Base-by-base conservation (phyloP, 2,888 invertebrate species). In the Oscheius onirici region DNA sequence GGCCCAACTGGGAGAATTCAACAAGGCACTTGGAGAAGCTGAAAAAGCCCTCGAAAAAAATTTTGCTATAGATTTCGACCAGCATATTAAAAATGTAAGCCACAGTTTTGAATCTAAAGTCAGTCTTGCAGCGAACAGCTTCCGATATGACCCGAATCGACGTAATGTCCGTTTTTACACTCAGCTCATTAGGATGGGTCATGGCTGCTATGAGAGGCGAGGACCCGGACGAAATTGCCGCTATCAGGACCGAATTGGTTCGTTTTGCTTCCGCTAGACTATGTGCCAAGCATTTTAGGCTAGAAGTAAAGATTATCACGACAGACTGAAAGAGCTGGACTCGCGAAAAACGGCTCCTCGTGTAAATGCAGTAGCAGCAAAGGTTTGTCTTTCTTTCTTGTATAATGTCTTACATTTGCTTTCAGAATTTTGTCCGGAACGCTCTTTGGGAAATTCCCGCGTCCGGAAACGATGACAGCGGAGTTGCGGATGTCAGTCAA, bases 401-500 rank as follows among this genome's bases (percentile, higher is more conserved):
- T n/a, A n/a, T n/a, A n/a, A n/a, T n/a, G n/a, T n/a, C n/a, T n/a
- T n/a, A n/a, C n/a, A n/a, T n/a, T n/a, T n/a, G n/a, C n/a, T n/a
- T n/a, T n/a, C n/a, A n/a, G 63, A 63, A 61, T 15, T 70, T 70
- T 24, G 54, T 70, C 3, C 11, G 70, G 17, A 70, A 70, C 20
- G 70, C 70, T 24, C 41, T 70, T 1, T 70, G 70, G 70, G 70
- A 70, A 54, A 51, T 70, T 54, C 70, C 70, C 3, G n/a, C 8
- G 43, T 15, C 55, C 11, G 58, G 34, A 3, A 11, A 43, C 15
- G 28, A 55, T 2, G 57, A 15, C 5, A 52, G n/a, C 1, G 49
- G 15, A 22, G 34, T 46, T 20, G 17, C 13, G 2, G 3, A 54
- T 54, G 24, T 5, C 11, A 24, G 6, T 54, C n/a, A 17, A 10